Conservation (phyloP, 2,888 invertebrate species). For the Gymnocheta viridis region DNA sequence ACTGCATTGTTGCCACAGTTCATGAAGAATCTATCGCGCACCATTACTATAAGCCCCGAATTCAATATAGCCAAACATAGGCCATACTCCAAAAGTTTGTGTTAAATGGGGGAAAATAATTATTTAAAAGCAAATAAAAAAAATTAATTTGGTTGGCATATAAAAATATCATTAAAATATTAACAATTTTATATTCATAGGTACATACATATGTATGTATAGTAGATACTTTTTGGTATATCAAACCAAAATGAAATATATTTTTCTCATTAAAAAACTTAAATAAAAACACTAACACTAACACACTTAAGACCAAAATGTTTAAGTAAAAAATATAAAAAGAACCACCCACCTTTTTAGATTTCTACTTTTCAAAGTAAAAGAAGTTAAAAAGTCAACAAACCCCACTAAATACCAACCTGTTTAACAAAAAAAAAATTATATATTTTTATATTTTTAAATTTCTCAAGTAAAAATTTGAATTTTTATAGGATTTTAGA, state of each 20-base stretch:
- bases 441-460: conserved; percentile 30
- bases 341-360: conserved; percentile 69
- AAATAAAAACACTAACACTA: conserved; percentile 2
- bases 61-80: conserved; percentile 79
- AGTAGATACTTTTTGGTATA: conserved; percentile 53
- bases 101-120: conserved; percentile 36
- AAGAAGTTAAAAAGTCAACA: conserved; percentile 50
- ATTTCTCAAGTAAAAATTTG: conserved; percentile 11
- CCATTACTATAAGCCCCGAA: conserved; percentile 79
- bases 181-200: conserved; percentile 47
- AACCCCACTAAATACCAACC: conserved; percentile 66
- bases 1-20: conserved; percentile 78
- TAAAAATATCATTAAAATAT: conserved; percentile 44
- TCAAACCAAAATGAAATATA: conserved; percentile 40
- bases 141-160: conserved; percentile 52
- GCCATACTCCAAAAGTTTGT: conserved; percentile 74
- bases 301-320: conserved; percentile 41
- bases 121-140: conserved; percentile 37
- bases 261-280: conserved; percentile 19
- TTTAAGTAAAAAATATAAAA: conserved; percentile 36
- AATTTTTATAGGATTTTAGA: conserved; percentile 49
- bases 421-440: conserved; percentile 46
- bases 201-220: too few species aligned
- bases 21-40: conserved; percentile 79
- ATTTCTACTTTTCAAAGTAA: conserved; percentile 58